Base-by-base conservation (phyloP, 1,140 invertebrate species). In the Drosophila ficusphila region DNA sequence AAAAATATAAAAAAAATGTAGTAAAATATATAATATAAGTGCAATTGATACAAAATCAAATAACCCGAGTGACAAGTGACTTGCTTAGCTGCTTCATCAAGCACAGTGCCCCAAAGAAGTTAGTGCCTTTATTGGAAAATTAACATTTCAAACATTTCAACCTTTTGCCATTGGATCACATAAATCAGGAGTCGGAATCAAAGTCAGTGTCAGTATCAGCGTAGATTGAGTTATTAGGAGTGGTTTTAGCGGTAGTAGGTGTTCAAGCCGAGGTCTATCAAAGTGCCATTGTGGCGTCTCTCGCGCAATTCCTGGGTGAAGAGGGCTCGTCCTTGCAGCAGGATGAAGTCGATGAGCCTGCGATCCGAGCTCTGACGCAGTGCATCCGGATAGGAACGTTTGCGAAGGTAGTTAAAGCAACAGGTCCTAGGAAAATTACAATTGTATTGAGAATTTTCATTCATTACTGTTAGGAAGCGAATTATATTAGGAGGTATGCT, bases 391-490 rank as follows among this genome's bases (percentile, higher is more conserved):
- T 90, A 86, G 6, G 65, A 65, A 52, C 90, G 88, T 33, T 91
- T 91, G n/a, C 90, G 79, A 27, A 91, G 56, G 46, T 91, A 91
- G 51, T 91, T 91, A 12, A 91, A 91, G 25, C 90, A 91, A 39
- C 90, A 91, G 23, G 90, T 90, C 7, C 90, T 91, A 9, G 6
- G 18, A 5, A 2, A 25, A n/a, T 29, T 5, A 36, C 18, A 4
- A 3, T 7, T 2, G 1, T 7, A 8, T 11, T 19, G 0, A 2
- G 9, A n/a, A n/a, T n/a, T n/a, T n/a, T n/a, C n/a, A n/a, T n/a
- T n/a, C n/a, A n/a, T 36, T 18, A 41, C 11, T 1, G 6, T 11
- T 25, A 0, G n/a, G n/a, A 25, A 29, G 3, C 1, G 16, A 0
- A 11, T n/a, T n/a, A n/a, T n/a, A n/a, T n/a, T n/a, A n/a, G n/a